Conservation (phyloP, 2,113 vertebrate species). For the Pyrgilauda ruficollis region DNA sequence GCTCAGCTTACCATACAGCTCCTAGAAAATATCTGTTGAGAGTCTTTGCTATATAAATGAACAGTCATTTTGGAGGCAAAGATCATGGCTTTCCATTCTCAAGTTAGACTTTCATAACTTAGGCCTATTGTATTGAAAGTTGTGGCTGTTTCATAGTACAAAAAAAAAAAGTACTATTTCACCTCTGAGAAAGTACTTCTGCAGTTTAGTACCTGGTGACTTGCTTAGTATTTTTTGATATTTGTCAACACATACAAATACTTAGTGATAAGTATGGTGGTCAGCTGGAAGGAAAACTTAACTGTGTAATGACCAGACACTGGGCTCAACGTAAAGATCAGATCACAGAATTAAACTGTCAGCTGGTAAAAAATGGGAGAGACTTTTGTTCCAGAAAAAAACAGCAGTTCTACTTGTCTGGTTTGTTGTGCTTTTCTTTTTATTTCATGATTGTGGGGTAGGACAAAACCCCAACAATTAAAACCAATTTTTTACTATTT, state of each 20-base stretch:
- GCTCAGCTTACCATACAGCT: background rate
- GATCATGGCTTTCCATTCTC: background rate
- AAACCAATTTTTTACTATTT: background rate
- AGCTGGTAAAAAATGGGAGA: background rate
- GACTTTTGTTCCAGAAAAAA: background rate
- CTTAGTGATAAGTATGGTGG: background rate
- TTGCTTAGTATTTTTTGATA: background rate
- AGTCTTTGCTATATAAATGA: background rate
- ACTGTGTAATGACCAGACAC: background rate
- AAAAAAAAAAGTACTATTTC: background rate
- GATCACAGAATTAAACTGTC: background rate
- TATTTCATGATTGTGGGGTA: background rate
- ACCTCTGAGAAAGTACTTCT: background rate
- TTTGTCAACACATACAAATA: background rate
- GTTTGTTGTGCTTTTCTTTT: background rate
- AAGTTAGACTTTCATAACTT: background rate
- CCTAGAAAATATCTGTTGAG: background rate
- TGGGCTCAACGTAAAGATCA: background rate
- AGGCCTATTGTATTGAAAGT: background rate
- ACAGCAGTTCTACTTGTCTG: background rate
- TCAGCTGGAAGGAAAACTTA: background rate
- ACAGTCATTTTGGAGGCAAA: background rate
- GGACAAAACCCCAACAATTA: background rate
- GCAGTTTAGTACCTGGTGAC: background rate
- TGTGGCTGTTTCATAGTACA: background rate